Evolutionary conservation across 2,888 invertebrate species (phyloP).

Genomic region (Sphaerophoria taeniata): DNA sequence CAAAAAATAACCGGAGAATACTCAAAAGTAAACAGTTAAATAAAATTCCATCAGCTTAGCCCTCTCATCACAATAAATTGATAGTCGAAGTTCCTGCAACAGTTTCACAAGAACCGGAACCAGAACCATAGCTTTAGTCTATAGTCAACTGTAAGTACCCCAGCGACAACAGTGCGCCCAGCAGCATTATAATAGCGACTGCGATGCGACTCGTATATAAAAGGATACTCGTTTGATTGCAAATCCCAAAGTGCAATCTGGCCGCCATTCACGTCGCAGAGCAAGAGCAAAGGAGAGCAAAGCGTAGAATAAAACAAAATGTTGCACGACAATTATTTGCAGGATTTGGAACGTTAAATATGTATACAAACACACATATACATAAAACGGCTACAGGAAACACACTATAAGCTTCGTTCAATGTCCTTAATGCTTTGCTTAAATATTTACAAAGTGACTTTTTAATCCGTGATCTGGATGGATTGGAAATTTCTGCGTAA

Average conservation of each 20-base stretch:
- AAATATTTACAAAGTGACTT: conserved; percentile 70
- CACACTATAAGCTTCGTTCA: conserved; percentile 35
- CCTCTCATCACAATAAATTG: conserved; percentile 46
- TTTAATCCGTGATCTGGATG: conserved; percentile 58
- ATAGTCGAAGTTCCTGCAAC: conserved; percentile 55
- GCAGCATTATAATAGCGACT: too few relatives aligned
- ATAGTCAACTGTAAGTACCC: conserved; percentile 15
- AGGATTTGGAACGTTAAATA: conserved; percentile 56
- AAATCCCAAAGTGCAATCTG: conserved; percentile 33
- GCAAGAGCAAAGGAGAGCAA: background rate
- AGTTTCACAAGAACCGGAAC: background rate
- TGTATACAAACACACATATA: too few relatives aligned
- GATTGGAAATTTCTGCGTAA: conserved; percentile 2
- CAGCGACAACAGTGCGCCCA: background rate
- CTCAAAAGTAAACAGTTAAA: conserved; percentile 58
- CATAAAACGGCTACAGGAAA: conserved; percentile 24
- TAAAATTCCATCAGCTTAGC: conserved; percentile 59
- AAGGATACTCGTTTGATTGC: background rate
- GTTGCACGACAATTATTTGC: conserved; percentile 58
- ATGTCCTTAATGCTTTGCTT: conserved; percentile 39
- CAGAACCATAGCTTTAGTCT: background rate
- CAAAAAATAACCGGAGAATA: conserved; percentile 6
- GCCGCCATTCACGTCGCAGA: background rate
- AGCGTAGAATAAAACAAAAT: conserved; percentile 41
- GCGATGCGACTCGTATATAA: too few relatives aligned